phyloP scores from a whole-genome alignment of 2,797 vertebrate species.

The Pantherophis vulpinus region DNA sequence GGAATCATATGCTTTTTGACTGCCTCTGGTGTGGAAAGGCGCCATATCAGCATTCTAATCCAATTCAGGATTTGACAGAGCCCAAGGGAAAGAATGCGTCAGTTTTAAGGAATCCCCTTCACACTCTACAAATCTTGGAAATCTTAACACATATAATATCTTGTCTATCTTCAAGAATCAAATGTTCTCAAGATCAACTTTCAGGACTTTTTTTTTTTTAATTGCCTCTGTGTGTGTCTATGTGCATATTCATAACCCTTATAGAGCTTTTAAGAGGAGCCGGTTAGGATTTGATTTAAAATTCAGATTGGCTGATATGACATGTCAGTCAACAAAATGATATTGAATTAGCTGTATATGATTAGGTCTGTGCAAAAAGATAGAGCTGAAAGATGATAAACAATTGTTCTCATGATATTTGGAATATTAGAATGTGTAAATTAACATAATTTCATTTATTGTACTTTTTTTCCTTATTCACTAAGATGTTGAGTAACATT shows the following conservation, averaged over 20 bases:
- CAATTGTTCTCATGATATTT: constrained; percentile 16
- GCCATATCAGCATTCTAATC: constrained; percentile 46
- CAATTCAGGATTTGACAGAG: constrained; percentile 51
- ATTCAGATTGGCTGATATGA: constrained; percentile 22
- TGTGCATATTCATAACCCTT: neutral
- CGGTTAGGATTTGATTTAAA: constrained; percentile 32
- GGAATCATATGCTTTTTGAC: constrained; percentile 50
- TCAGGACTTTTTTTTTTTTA: constrained; percentile 21
- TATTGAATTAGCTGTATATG: constrained; percentile 21
- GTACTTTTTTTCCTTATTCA: neutral
- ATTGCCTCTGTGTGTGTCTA: neutral
- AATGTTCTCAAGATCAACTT: constrained; percentile 54
- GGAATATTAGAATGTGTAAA: constrained; percentile 12
- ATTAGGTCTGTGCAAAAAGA: neutral
- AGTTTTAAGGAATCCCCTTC: constrained; percentile 63
- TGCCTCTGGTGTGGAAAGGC: constrained; percentile 44
- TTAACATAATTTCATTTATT: constrained; percentile 8
- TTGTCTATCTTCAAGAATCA: constrained; percentile 57
- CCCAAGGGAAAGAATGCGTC: constrained; percentile 57
- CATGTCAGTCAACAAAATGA: constrained; percentile 9
- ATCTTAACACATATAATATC: constrained; percentile 60
- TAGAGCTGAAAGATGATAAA: neutral
- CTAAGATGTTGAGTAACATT: constrained; percentile 20
- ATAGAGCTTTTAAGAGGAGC: constrained; percentile 39
- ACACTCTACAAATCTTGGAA: constrained; percentile 56